phyloP scores from a whole-genome alignment of 2,113 vertebrate species.

The Antigone vipio region DNA sequence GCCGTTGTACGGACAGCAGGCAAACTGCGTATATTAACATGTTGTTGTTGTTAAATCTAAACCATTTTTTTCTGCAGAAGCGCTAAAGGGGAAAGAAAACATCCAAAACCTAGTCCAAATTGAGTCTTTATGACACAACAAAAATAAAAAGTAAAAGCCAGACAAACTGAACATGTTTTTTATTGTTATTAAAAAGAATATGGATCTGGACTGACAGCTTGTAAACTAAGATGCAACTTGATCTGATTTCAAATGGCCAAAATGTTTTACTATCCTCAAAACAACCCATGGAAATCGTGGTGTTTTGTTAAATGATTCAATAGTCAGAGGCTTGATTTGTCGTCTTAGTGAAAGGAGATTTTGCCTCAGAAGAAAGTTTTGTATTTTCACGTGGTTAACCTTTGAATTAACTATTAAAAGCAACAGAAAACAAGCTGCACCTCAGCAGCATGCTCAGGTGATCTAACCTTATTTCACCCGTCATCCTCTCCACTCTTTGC shows the following conservation, averaged over 20 bases:
- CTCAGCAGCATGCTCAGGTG: not conserved
- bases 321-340: not conserved
- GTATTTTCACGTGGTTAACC: not conserved
- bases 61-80: not conserved
- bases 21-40: conserved; percentile 5
- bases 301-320: not conserved
- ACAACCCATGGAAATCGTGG: not conserved
- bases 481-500: not conserved
- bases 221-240: conserved; percentile 13
- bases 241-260: conserved; percentile 34
- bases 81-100: conserved; percentile 8
- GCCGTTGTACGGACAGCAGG: conserved; percentile 21
- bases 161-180: conserved; percentile 38
- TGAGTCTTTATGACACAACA: conserved; percentile 10
- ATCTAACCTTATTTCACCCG: not conserved
- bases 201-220: conserved; percentile 40
- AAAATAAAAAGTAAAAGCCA: conserved; percentile 35
- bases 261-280: not conserved
- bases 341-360: not conserved
- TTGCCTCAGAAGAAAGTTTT: not conserved
- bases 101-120: conserved; percentile 29
- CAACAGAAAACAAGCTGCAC: not conserved
- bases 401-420: not conserved
- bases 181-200: conserved; percentile 46
- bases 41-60: conserved; percentile 15